Evolutionary conservation across 53 echinoderm and acorn worm genomes (phyloP).

Genomic region (Patiria pectinifera): DNA sequence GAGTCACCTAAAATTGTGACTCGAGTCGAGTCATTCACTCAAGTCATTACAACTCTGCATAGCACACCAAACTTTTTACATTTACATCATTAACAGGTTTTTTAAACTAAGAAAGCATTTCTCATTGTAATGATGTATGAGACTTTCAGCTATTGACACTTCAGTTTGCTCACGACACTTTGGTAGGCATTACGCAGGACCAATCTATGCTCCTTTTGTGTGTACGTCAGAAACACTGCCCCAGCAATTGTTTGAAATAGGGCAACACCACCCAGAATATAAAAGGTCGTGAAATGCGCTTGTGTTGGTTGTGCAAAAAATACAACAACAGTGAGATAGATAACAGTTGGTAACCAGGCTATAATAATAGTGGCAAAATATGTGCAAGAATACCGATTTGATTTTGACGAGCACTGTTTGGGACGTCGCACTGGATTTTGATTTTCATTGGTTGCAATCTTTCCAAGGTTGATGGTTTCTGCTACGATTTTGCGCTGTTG

Average conservation of each 20-base stretch:
- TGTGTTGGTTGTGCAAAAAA: not conserved
- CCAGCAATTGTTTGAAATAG: not conserved
- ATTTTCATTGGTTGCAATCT: not conserved
- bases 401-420: not conserved
- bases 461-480: not conserved
- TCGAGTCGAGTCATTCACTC: too few species aligned
- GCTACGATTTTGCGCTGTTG: conserved; percentile 30
- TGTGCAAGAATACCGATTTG: not conserved
- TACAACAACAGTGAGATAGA: not conserved
- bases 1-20: too few species aligned
- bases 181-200: conserved; percentile 3
- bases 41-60: too few species aligned
- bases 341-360: not conserved
- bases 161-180: not conserved
- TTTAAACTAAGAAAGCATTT: not conserved
- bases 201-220: conserved; percentile 27
- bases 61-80: too few species aligned
- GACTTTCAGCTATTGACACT: not conserved
- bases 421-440: not conserved
- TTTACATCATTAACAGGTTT: too few species aligned
- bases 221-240: conserved; percentile 36
- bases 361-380: conserved; percentile 17
- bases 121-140: too few species aligned
- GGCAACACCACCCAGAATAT: not conserved
- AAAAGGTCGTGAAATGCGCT: not conserved